A percentile compares a stretch with the other conserved stretches of the same genome.
phyloP scores from a whole-genome alignment of 2,113 vertebrate species.

The Ginglymostoma cirratum region DNA sequence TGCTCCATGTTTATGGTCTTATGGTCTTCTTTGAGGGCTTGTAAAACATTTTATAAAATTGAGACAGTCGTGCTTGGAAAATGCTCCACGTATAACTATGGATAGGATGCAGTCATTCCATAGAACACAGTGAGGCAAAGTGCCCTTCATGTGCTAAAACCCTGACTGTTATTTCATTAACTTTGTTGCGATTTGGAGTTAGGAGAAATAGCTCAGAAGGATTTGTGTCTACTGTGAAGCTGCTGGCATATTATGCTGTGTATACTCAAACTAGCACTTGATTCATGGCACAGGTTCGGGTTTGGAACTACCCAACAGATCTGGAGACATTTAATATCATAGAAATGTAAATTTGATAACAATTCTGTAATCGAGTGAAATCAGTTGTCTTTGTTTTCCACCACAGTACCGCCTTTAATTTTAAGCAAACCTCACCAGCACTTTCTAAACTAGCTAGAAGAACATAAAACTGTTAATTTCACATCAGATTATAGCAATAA shows the following conservation, averaged over 20 bases:
- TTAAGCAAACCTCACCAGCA: background rate
- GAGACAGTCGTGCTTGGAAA: background rate
- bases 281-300: background rate
- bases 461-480: background rate
- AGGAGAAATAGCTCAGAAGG: background rate
- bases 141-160: background rate
- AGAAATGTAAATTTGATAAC: background rate
- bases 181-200: background rate
- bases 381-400: background rate
- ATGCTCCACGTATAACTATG: background rate
- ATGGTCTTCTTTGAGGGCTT: background rate
- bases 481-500: background rate
- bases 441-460: background rate
- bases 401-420: background rate
- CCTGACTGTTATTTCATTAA: background rate
- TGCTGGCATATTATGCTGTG: background rate
- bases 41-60: background rate
- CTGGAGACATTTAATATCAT: background rate
- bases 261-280: background rate
- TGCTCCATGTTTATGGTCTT: background rate
- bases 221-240: background rate
- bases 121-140: background rate
- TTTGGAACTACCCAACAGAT: background rate
- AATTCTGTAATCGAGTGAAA: background rate
- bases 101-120: background rate